These are phyloP conservation scores for Euproctis similis DNA, from an alignment of 2,888 invertebrate species.

Conservation along the genomic window DNA sequence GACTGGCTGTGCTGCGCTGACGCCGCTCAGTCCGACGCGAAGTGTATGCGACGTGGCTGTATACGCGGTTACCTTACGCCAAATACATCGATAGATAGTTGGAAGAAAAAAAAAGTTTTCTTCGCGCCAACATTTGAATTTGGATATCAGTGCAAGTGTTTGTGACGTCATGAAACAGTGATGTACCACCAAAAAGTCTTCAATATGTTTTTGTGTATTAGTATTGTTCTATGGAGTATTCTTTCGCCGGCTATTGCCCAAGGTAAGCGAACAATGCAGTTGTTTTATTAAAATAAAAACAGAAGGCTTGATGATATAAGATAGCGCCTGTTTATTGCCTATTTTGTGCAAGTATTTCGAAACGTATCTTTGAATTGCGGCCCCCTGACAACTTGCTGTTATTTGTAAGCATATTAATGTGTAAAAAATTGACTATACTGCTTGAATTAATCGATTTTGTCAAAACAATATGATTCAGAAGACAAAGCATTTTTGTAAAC, in stretches of 20 bases:
- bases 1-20: constrained; percentile 23
- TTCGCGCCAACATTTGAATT: constrained; percentile 45
- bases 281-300: constrained; percentile 26
- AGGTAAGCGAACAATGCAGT: constrained; percentile 65
- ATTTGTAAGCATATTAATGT: neutral
- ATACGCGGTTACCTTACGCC: constrained; percentile 9
- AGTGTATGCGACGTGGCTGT: constrained; percentile 30
- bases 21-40: constrained; percentile 35
- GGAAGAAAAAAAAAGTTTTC: constrained; percentile 40
- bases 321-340: constrained; percentile 19
- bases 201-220: constrained; percentile 61
- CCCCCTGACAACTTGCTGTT: neutral
- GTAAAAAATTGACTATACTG: neutral
- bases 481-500: constrained; percentile 11
- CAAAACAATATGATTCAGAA: constrained; percentile 20
- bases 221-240: constrained; percentile 63
- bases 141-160: constrained; percentile 27
- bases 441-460: constrained; percentile 12
- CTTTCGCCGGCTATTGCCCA: constrained; percentile 56
- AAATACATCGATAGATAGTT: constrained; percentile 20
- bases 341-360: constrained; percentile 9
- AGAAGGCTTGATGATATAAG: constrained; percentile 21
- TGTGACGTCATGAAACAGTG: constrained; percentile 53
- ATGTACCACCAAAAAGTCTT: constrained; percentile 37
- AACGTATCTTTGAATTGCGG: neutral